Evolutionary conservation across 2,797 vertebrate genomes (phyloP).

Genomic region (Crocidura indochinensis): DNA sequence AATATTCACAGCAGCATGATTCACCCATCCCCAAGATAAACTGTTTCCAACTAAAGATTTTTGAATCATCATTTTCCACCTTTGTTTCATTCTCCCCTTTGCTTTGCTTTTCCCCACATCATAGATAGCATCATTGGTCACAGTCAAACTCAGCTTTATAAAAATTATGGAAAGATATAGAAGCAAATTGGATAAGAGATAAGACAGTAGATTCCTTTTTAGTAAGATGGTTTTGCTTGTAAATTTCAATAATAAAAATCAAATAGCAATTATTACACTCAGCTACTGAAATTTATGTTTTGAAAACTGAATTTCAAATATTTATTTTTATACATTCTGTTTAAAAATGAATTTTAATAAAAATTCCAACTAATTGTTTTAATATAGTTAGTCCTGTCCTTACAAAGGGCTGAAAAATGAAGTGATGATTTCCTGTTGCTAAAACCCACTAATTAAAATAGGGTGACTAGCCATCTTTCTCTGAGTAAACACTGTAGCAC

Average conservation of each 20-base stretch:
- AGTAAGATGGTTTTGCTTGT: neutral
- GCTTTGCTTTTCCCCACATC: constrained; percentile 28
- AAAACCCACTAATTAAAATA: constrained; percentile 41
- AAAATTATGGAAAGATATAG: constrained; percentile 20
- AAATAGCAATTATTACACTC: constrained; percentile 3
- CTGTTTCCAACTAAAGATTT: constrained; percentile 4
- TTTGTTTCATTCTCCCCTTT: neutral
- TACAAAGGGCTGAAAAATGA: constrained; percentile 44
- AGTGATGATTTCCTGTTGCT: constrained; percentile 53
- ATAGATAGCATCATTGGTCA: neutral
- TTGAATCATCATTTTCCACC: constrained; percentile 47
- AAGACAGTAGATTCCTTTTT: constrained; percentile 29
- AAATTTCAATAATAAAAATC: constrained; percentile 50
- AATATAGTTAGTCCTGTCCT: constrained; percentile 52
- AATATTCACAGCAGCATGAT: neutral
- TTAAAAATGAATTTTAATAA: constrained; percentile 25
- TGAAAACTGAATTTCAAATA: constrained; percentile 36
- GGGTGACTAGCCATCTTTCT: neutral
- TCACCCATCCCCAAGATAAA: constrained; percentile 39
- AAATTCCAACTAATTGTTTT: constrained; percentile 51
- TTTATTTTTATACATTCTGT: constrained; percentile 26
- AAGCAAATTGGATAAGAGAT: neutral
- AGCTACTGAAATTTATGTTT: constrained; percentile 51
- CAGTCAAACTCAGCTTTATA: constrained; percentile 47
- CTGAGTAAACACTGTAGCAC: constrained; percentile 41